Evolutionary conservation across 2,113 vertebrate species (phyloP), one percentile per base, ranked within the genome.

Genomic region (Heteronetta atricapilla): DNA sequence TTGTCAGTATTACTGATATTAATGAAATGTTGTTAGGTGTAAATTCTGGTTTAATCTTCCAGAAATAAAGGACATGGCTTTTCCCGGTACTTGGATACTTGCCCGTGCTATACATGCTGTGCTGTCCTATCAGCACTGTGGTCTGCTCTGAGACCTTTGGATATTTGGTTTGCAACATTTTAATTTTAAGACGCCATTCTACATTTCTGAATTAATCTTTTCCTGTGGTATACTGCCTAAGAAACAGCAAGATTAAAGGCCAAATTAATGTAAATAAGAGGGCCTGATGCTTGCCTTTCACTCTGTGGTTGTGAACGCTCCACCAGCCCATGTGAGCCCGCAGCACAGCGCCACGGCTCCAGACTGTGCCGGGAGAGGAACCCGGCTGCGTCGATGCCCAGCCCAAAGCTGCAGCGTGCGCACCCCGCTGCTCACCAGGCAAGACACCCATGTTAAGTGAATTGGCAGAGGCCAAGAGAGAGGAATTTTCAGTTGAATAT

Each of bases 81-180:
- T 86, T 56, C 29, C 53, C 53, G 2, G 31, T 48, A 2, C 2
- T 33, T 82, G 73, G 83, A 55, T 53, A 34, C 40, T 16, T 78
- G 62, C 60, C 64, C 13, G 0, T 17, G 56, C 29, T n/a, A 2
- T 2, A 2, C 0, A 11, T 9, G 8, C 0, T 3, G 7, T 8
- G 7, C 63, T 92, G 74, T 86, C 77, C 73, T 38, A 0, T 5
- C 29, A 31, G 46, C 21, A 6, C 69, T 29, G 17, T 0, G 0
- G 42, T 34, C 34, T 33, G 13, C 73, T 19, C 2, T 0, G 36
- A 68, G 50, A 33, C 69, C 59, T 59, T 46, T 58, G 36, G 46
- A 31, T 14, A 48, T 53, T 80, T 48, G 1, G 1, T 75, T 64
- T 34, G 60, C 53, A 75, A 63, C 10, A 40, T 29, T 53, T 84